A percentile compares a stretch with the other conserved stretches of the same genome.
Conservation (phyloP, 2,113 vertebrate species). For the Archilochus colubris region DNA sequence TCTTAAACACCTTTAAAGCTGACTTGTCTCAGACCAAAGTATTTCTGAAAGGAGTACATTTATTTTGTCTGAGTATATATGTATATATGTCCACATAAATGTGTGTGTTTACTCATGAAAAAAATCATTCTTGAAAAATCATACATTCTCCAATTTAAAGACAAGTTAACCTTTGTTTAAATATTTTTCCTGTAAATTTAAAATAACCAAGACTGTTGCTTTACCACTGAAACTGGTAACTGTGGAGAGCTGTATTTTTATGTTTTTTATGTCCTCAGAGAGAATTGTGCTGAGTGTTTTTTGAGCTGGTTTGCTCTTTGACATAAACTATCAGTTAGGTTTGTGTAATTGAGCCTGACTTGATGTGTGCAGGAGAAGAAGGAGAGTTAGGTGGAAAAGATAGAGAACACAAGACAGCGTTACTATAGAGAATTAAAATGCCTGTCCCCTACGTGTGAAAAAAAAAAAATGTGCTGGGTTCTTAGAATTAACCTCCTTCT, state of each 20-base stretch:
- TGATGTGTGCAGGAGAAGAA: not conserved
- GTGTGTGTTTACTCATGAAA: not conserved
- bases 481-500: not conserved
- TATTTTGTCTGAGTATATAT: not conserved
- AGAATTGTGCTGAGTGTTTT: not conserved
- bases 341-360: not conserved
- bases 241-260: not conserved
- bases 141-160: not conserved
- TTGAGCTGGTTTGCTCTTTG: not conserved
- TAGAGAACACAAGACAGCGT: accelerated
- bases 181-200: not conserved
- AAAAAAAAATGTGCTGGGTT: not conserved
- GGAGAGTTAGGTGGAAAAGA: not conserved
- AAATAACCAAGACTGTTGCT: not conserved
- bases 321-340: not conserved
- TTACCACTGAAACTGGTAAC: not conserved
- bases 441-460: not conserved
- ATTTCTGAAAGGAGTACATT: not conserved
- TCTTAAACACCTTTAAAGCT: not conserved
- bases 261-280: not conserved
- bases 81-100: not conserved
- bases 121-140: not conserved
- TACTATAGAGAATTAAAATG: not conserved
- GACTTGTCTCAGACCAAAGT: not conserved
- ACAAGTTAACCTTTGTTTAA: not conserved